Evolutionary conservation across 2,888 invertebrate genomes (phyloP).

Genomic region (Ochlodes sylvanus): DNA sequence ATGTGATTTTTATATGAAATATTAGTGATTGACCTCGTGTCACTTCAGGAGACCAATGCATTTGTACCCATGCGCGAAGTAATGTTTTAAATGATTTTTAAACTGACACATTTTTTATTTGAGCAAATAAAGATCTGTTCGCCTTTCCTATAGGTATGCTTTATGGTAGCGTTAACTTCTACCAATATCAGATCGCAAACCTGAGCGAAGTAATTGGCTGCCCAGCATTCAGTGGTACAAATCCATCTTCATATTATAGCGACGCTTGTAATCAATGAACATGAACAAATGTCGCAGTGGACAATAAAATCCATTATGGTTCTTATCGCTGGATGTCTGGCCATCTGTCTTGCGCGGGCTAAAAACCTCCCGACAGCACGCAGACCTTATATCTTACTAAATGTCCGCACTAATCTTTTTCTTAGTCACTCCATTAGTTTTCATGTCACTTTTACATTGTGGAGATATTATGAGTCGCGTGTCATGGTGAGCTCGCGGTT

Average conservation of each 20-base stretch:
- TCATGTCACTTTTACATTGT: slow-evolving; percentile 25
- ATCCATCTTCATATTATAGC: background rate
- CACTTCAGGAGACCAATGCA: too few species aligned
- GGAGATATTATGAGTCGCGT: slow-evolving; percentile 8
- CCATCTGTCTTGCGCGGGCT: slow-evolving; percentile 9
- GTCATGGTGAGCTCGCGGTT: background rate
- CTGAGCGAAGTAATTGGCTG: too few species aligned
- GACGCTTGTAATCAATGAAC: background rate
- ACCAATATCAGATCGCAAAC: too few species aligned
- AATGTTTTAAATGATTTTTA: too few species aligned
- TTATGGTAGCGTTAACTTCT: too few species aligned
- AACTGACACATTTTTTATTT: too few species aligned
- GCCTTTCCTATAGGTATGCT: too few species aligned
- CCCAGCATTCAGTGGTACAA: background rate
- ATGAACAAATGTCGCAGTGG: slow-evolving; percentile 1
- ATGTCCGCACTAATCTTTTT: slow-evolving; percentile 30
- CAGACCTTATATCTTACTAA: slow-evolving; percentile 28
- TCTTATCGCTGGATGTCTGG: slow-evolving; percentile 3
- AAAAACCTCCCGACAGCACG: slow-evolving; percentile 30
- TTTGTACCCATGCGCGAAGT: too few species aligned
- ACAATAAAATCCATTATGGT: slow-evolving; percentile 22
- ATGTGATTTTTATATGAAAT: too few species aligned
- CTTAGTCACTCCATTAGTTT: slow-evolving; percentile 30
- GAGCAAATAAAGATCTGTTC: too few species aligned
- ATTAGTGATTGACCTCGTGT: too few species aligned